Evolutionary conservation across 2,888 invertebrate genomes (phyloP), one percentile per base, ranked within the genome.

Genomic region (Biston stratarius): DNA sequence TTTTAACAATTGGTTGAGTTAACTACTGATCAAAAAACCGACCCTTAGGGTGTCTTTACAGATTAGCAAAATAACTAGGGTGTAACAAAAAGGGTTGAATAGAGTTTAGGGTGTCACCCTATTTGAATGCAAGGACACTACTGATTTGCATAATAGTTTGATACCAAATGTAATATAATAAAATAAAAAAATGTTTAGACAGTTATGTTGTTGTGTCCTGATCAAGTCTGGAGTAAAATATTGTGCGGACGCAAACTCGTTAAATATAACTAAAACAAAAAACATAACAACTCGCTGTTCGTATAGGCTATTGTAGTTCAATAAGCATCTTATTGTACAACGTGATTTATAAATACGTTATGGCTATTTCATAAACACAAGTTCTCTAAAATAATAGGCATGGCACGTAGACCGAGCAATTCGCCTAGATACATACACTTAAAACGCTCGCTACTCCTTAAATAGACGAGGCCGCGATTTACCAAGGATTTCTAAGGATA

Each of bases 1-100:
- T n/a, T n/a, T n/a, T n/a, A n/a, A n/a, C n/a, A n/a, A n/a, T n/a
- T n/a, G n/a, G n/a, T n/a, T n/a, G n/a, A n/a, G n/a, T n/a, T n/a
- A n/a, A n/a, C n/a, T n/a, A n/a, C n/a, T n/a, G n/a, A n/a, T n/a
- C n/a, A n/a, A n/a, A n/a, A n/a, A n/a, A n/a, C n/a, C n/a, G n/a
- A n/a, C n/a, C n/a, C n/a, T n/a, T n/a, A n/a, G n/a, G 68, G 55
- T 81, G 78, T 85, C 83, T 75, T 78, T 77, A 79, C 74, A 81
- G 81, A 86, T 87, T 83, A 86, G 73, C 74, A 79, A 85, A 85
- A 72, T 79, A 83, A 86, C 78, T 84, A 79, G 91, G 91, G 91
- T 88, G 88, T 82, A 81, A 87, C 80, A 79, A 74, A 89, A 91
- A 91, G 92, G 92, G 92, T 92, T 91, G 81, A 80, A 80, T 82